Percentiles rank a stretch among this genome's conserved stretches.
Evolutionary conservation across 1,140 invertebrate genomes (phyloP).

Genomic region (Cecropterus lyciades): DNA sequence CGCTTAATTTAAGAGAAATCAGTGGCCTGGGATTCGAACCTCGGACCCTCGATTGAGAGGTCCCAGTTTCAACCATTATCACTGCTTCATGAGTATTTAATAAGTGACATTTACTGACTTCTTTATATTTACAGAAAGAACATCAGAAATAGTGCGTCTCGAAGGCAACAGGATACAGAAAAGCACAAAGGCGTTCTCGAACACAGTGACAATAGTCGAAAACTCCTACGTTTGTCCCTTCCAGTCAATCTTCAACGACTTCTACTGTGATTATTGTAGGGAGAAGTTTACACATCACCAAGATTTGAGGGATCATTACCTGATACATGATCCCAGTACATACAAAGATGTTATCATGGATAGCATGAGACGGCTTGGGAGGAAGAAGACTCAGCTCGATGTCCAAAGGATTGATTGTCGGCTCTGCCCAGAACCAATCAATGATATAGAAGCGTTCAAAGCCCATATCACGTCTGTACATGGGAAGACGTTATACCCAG

Average conservation of each 20-base stretch:
- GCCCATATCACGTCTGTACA: conserved; percentile 48
- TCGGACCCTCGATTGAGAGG: too few species aligned
- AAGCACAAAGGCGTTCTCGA: conserved; percentile 35
- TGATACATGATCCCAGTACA: conserved; percentile 24
- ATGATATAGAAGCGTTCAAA: conserved; percentile 46
- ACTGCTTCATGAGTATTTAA: too few species aligned
- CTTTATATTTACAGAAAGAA: conserved; percentile 13
- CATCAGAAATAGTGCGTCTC: conserved; percentile 19
- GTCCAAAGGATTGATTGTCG: conserved; percentile 56
- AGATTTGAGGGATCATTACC: conserved; percentile 46
- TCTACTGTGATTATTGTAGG: conserved; percentile 53
- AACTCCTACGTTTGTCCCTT: conserved; percentile 56
- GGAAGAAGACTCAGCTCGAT: conserved; percentile 36
- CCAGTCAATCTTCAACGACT: conserved; percentile 45
- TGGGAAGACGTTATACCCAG: conserved; percentile 45
- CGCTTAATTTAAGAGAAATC: too few species aligned
- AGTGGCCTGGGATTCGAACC: too few species aligned
- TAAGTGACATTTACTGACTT: too few species aligned
- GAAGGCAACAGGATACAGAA: conserved; percentile 31
- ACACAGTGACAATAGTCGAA: conserved; percentile 49
- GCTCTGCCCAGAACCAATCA: conserved; percentile 39
- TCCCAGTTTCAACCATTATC: too few species aligned
- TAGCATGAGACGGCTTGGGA: conserved; percentile 39
- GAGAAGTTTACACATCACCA: conserved; percentile 45
- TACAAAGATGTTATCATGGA: conserved; percentile 49